Conservation (phyloP, 2,888 invertebrate species). For the Pocota personata region DNA sequence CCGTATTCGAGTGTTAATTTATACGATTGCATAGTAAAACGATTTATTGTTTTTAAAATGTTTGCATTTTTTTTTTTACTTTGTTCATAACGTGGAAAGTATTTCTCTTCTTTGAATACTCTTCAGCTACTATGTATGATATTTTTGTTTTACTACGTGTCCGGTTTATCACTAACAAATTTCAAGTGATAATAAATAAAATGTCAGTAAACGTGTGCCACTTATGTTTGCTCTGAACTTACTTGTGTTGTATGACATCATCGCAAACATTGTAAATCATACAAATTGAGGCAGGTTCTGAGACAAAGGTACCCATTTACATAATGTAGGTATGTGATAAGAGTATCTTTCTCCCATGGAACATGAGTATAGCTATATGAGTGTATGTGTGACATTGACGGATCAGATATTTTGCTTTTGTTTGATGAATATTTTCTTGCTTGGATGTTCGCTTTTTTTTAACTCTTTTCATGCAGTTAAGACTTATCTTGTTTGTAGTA, state of each 20-base stretch:
- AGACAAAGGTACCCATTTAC: slow-evolving; percentile 3
- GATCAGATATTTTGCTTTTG: background rate
- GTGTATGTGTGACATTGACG: background rate
- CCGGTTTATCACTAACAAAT: slow-evolving; percentile 16
- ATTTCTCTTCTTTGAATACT: background rate
- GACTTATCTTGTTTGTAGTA: background rate
- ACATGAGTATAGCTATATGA: too few relatives aligned
- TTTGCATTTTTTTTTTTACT: background rate
- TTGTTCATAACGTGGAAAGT: slow-evolving; percentile 10
- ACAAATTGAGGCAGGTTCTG: slow-evolving; percentile 57
- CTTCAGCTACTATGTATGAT: slow-evolving; percentile 8
- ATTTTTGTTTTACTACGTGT: slow-evolving; percentile 29
- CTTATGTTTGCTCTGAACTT: slow-evolving; percentile 12
- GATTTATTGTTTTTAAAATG: background rate
- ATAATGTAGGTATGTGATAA: background rate
- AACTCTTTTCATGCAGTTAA: background rate
- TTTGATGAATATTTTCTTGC: background rate
- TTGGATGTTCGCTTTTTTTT: background rate
- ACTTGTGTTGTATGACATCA: slow-evolving; percentile 46
- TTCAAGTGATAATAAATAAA: slow-evolving; percentile 38
- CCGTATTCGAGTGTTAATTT: slow-evolving; percentile 24
- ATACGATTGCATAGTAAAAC: slow-evolving; percentile 4
- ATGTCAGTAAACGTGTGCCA: slow-evolving; percentile 15
- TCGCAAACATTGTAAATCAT: slow-evolving; percentile 14
- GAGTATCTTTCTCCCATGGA: background rate